A percentile compares a stretch with the other conserved stretches of the same genome.
phyloP scores from a whole-genome alignment of 2,797 vertebrate genomes.

The Gymnothorax javanicus region DNA sequence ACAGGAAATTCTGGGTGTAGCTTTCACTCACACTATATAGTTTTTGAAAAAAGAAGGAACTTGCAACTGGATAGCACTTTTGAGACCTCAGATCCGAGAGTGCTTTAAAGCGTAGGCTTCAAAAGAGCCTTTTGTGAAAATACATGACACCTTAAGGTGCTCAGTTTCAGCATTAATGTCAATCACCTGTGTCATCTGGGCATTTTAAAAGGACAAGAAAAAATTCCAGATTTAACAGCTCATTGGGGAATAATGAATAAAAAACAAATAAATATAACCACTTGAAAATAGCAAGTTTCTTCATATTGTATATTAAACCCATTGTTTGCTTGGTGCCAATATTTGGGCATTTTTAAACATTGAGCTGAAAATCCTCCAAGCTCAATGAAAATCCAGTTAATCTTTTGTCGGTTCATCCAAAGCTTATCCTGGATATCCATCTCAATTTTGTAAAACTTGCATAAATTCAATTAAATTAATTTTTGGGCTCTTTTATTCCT shows the following conservation, averaged over 20 bases:
- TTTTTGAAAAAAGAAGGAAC: background rate
- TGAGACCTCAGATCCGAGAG: background rate
- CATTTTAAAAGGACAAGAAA: background rate
- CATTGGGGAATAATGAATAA: background rate
- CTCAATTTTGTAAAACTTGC: background rate
- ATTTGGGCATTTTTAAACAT: background rate
- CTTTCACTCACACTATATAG: background rate
- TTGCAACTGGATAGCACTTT: background rate
- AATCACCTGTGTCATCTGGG: background rate
- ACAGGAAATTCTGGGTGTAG: background rate
- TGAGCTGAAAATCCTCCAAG: background rate
- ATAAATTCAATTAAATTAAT: background rate
- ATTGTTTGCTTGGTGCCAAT: background rate
- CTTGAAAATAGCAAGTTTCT: background rate
- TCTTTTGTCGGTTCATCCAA: background rate
- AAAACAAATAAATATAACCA: background rate
- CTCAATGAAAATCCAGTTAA: background rate
- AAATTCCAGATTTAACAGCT: background rate
- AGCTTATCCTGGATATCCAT: background rate
- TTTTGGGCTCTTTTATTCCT: background rate
- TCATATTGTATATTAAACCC: background rate
- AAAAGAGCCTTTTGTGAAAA: background rate
- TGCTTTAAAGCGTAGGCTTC: background rate
- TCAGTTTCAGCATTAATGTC: background rate
- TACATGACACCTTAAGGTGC: background rate